These are phyloP conservation scores for Phyllostomus hastatus DNA, from an alignment of 2,113 vertebrate genomes.

Conservation along the genomic window DNA sequence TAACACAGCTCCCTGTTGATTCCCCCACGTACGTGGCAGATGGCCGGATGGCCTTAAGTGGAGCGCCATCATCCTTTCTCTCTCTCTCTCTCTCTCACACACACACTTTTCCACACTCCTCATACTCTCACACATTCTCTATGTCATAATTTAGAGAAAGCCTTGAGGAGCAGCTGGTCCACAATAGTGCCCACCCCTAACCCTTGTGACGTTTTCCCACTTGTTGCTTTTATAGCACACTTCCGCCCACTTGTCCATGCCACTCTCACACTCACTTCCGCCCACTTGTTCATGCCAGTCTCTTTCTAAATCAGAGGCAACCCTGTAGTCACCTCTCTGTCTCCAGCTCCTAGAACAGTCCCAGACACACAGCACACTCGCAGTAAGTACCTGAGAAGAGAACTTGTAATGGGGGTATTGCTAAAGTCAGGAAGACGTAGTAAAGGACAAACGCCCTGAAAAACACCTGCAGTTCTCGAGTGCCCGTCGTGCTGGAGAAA, in stretches of 20 bases:
- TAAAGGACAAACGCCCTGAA: background rate
- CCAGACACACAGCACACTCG: background rate
- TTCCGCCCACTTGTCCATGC: too few species aligned
- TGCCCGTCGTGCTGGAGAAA: too few species aligned
- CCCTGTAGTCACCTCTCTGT: background rate
- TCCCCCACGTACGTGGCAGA: background rate
- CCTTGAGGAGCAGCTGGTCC: background rate
- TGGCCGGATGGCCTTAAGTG: background rate
- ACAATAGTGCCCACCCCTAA: background rate
- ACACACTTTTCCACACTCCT: background rate
- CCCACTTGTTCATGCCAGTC: background rate
- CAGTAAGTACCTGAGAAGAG: background rate
- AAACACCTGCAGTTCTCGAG: background rate
- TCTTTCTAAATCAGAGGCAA: background rate
- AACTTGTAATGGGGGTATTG: background rate
- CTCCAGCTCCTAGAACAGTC: background rate
- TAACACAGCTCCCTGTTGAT: background rate
- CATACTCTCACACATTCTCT: background rate
- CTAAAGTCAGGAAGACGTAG: background rate
- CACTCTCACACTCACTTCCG: too few species aligned
- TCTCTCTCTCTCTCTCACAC: too few species aligned
- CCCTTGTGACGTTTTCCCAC: background rate
- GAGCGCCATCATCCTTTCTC: accelerated
- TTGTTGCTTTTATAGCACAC: background rate
- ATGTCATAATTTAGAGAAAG: background rate